Conservation (phyloP, 2,113 vertebrate species). For the Elephantulus edwardii region DNA sequence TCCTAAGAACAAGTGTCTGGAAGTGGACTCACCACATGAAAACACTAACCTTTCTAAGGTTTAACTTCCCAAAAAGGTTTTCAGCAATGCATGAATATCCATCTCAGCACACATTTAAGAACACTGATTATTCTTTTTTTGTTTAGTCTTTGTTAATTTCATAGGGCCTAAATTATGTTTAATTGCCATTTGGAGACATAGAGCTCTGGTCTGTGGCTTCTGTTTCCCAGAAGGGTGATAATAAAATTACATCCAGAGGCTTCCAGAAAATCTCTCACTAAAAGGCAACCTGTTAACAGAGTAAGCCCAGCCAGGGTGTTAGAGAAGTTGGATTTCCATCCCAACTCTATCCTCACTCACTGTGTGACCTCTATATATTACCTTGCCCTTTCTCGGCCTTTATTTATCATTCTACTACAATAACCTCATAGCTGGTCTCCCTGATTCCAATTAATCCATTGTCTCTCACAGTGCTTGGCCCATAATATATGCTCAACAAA, state of each 20-base stretch:
- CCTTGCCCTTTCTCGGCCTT: neutral
- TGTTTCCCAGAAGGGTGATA: constrained; percentile 36
- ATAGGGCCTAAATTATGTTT: neutral
- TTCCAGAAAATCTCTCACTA: constrained; percentile 16
- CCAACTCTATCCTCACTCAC: neutral
- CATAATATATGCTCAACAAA: neutral
- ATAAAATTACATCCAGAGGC: neutral
- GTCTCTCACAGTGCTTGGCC: neutral
- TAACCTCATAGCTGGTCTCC: neutral
- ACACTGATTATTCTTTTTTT: neutral
- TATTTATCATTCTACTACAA: neutral
- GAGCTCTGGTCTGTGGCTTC: neutral
- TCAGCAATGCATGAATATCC: fast-evolving
- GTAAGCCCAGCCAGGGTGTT: neutral
- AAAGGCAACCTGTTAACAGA: neutral
- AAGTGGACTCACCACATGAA: neutral
- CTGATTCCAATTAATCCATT: neutral
- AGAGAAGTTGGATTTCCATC: neutral
- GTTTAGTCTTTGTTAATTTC: constrained; percentile 28
- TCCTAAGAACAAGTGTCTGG: neutral
- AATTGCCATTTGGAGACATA: constrained; percentile 14
- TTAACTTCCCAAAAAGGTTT: neutral
- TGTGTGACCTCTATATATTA: neutral
- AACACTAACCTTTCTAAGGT: neutral
- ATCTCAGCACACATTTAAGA: neutral